A percentile compares a stretch with the other conserved stretches of the same genome.
phyloP scores from a whole-genome alignment of 2,888 invertebrate species.

The Hypsopygia costalis region DNA sequence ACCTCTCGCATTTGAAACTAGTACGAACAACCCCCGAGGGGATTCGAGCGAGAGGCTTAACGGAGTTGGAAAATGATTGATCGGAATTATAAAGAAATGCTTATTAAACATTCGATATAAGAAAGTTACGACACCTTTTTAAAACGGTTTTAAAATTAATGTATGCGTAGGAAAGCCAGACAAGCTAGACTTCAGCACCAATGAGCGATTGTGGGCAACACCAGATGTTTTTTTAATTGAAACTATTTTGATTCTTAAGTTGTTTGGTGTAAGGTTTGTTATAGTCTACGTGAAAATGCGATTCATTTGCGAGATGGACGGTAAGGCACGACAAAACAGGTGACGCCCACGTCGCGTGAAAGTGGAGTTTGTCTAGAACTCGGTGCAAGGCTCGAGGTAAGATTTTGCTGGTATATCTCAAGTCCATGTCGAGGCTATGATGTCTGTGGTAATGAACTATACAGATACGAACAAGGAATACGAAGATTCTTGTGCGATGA shows the following conservation, averaged over 20 bases:
- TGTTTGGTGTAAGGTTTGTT: not conserved
- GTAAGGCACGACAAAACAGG: slow-evolving; percentile 54
- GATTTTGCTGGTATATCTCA: not conserved
- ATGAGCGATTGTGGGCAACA: slow-evolving; percentile 30
- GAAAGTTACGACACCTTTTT: slow-evolving; percentile 23
- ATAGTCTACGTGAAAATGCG: not conserved
- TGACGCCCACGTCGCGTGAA: slow-evolving; percentile 58
- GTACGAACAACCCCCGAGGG: slow-evolving; percentile 1
- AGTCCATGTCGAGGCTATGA: not conserved
- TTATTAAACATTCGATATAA: slow-evolving; percentile 10
- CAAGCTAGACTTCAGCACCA: slow-evolving; percentile 23
- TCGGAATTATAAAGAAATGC: slow-evolving; percentile 3
- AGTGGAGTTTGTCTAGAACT: slow-evolving; percentile 34
- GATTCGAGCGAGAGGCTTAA: not conserved
- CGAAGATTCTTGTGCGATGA: not conserved
- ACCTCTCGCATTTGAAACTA: slow-evolving; percentile 5
- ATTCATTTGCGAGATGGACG: slow-evolving; percentile 26
- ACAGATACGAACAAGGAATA: not conserved
- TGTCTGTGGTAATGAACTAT: no score
- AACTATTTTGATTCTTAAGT: slow-evolving; percentile 6
- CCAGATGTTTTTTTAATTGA: slow-evolving; percentile 13
- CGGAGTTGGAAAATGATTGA: slow-evolving; percentile 1
- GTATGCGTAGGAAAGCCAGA: slow-evolving; percentile 21
- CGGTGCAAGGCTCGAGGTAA: not conserved
- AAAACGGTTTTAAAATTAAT: slow-evolving; percentile 12